Evolutionary conservation across 2,888 invertebrate species (phyloP).

Genomic region (Scaptomyza caliginosa): DNA sequence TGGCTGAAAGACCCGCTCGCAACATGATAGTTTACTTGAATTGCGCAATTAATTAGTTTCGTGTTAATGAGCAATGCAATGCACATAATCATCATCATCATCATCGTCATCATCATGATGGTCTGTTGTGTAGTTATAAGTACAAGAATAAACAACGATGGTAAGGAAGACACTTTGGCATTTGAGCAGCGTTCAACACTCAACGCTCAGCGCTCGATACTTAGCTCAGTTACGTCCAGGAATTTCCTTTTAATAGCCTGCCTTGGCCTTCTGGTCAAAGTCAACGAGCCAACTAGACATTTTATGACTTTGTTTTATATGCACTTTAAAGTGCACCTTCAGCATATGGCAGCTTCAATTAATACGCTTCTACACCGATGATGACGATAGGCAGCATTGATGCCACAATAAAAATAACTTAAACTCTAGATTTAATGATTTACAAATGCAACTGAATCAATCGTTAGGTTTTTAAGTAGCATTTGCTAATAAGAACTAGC

Average conservation of each 20-base stretch:
- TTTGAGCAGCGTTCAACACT: slow-evolving; percentile 25
- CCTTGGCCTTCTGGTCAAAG: slow-evolving; percentile 44
- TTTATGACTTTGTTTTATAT: slow-evolving; percentile 61
- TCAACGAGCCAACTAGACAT: slow-evolving; percentile 26
- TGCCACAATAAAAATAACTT: neutral
- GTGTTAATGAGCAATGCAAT: slow-evolving; percentile 78
- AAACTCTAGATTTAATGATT: neutral
- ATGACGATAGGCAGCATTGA: slow-evolving; percentile 4
- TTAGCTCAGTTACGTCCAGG: slow-evolving; percentile 54
- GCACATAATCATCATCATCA: slow-evolving; percentile 6
- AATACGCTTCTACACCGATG: slow-evolving; percentile 4
- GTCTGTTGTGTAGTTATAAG: slow-evolving; percentile 15
- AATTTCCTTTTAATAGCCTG: slow-evolving; percentile 71
- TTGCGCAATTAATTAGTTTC: slow-evolving; percentile 80
- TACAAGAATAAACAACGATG: slow-evolving; percentile 8
- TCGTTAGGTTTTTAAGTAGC: too few species aligned
- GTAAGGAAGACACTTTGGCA: slow-evolving; percentile 46
- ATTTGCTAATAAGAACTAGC: too few species aligned
- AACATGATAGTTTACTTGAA: slow-evolving; percentile 76
- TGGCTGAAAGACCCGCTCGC: slow-evolving; percentile 46
- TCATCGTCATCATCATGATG: slow-evolving; percentile 30
- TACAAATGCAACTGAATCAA: too few species aligned
- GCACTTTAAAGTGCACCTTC: slow-evolving; percentile 18
- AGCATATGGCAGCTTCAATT: slow-evolving; percentile 13
- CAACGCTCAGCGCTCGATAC: slow-evolving; percentile 31